Conservation (phyloP, 2,113 vertebrate genomes). For the Quiscalus mexicanus region DNA sequence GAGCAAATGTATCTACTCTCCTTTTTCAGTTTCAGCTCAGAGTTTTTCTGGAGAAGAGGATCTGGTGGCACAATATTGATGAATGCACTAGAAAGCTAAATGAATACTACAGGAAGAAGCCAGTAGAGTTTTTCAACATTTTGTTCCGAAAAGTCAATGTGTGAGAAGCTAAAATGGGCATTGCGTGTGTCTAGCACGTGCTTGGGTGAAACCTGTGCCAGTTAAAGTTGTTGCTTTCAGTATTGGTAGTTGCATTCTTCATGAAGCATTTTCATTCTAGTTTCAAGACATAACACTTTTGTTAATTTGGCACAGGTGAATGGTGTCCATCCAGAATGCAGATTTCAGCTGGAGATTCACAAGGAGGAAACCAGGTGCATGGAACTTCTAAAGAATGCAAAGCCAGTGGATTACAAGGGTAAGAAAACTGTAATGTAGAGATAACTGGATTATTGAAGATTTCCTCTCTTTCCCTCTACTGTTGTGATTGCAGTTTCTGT, state of each 20-base stretch:
- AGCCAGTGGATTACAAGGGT: slow-evolving; percentile 68
- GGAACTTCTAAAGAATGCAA: slow-evolving; percentile 55
- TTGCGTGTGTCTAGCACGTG: not conserved
- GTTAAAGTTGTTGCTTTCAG: not conserved
- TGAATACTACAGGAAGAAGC: not conserved
- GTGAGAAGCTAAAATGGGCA: not conserved
- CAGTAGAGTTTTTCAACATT: not conserved
- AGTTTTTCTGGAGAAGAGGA: not conserved
- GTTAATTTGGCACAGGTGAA: slow-evolving; percentile 70
- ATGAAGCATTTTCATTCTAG: not conserved
- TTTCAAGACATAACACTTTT: not conserved
- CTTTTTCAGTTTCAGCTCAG: not conserved
- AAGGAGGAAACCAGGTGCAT: slow-evolving; percentile 76
- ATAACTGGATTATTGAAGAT: not conserved
- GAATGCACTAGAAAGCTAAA: not conserved
- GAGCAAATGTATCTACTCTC: not conserved
- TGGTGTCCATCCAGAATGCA: slow-evolving; percentile 79
- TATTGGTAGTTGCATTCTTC: not conserved
- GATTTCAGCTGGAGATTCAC: slow-evolving; percentile 77
- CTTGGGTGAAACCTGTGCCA: not conserved
- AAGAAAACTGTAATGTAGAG: not conserved
- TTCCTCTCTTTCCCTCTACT: not conserved
- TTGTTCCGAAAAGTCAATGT: not conserved
- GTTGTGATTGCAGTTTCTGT: rapidly evolving
- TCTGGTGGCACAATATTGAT: not conserved